Percentiles rank a stretch among this genome's conserved stretches.
Conservation (phyloP, 1,140 invertebrate genomes). For the Calosoma granatense region DNA sequence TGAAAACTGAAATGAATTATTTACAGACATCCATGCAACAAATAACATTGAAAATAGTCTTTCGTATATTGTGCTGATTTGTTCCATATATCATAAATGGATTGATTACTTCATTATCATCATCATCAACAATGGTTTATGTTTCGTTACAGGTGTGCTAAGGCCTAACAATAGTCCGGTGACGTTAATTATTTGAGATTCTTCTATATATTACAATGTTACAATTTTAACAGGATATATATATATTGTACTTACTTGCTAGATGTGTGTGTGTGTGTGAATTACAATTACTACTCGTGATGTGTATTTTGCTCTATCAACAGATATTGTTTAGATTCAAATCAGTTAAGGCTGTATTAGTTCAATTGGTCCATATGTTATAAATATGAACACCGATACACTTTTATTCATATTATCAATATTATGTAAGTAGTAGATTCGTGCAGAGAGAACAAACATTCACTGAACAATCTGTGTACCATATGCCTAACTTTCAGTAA, state of each 20-base stretch:
- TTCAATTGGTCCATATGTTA: constrained; percentile 7
- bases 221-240: too few relatives aligned
- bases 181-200: too few relatives aligned
- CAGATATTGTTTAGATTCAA: background rate
- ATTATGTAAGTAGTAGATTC: background rate
- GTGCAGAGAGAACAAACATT: background rate
- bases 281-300: background rate
- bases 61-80: background rate
- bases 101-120: too few relatives aligned
- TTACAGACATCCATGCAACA: constrained; percentile 6
- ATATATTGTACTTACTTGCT: too few relatives aligned
- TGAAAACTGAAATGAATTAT: background rate
- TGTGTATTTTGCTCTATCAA: background rate
- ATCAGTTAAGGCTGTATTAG: background rate
- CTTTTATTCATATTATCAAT: background rate
- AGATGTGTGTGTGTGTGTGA: too few relatives aligned
- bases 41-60: background rate
- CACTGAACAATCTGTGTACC: background rate
- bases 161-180: constrained; percentile 6
- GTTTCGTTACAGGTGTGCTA: background rate
- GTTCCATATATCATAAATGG: background rate
- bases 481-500: background rate
- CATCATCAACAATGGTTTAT: too few relatives aligned
- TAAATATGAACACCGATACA: constrained; percentile 5
- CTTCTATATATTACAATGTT: too few relatives aligned